Base-by-base conservation (phyloP, 2,888 invertebrate genomes). In the Siphlonurus alternatus region DNA sequence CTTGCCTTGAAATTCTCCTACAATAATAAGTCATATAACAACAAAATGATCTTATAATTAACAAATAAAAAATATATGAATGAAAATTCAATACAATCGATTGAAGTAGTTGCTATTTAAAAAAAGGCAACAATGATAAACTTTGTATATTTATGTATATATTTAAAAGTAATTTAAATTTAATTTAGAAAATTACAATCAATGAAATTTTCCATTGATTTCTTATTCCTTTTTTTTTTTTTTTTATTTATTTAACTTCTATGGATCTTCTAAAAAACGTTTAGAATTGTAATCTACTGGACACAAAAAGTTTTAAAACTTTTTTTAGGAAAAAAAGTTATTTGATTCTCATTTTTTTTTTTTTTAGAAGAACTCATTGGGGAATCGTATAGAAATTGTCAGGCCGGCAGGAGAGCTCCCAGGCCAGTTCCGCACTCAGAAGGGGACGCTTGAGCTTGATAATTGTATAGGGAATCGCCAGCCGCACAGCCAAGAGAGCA, bases 401-500 rank as follows among this genome's bases (percentile, higher is more conserved):
- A 56, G 56, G 56, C 56, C 56, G 20, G n/a, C 7, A 56, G 56
- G 56, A 56, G 22, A 56, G 38, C 38, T 38, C 38, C 38, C 38
- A 38, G 56, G 56, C 56, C 56, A 22, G 56, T 10, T n/a, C n/a
- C 5, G 10, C 10, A 51, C 53, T 15, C 53, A 56, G 56, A 56
- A 22, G 56, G 56, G 56, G 22, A 38, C 38, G 38, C 5, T 56
- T n/a, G 56, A 56, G 56, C 5, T 56, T 56, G 56, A 56, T 56
- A 56, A 56, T 56, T 56, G 56, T 56, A 56, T 22, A 56, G 56
- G 56, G 56, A 56, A 20, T 56, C 56, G n/a, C n/a, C 56, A 22
- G 22, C 56, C 56, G 5, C 7, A 38, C n/a, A n/a, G n/a, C n/a
- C n/a, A n/a, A n/a, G n/a, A n/a, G n/a, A 10, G 53, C 53, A 51